A percentile compares a stretch with the other conserved stretches of the same genome.
Conservation (phyloP, 2,888 invertebrate species). For the Escarpia spicata region DNA sequence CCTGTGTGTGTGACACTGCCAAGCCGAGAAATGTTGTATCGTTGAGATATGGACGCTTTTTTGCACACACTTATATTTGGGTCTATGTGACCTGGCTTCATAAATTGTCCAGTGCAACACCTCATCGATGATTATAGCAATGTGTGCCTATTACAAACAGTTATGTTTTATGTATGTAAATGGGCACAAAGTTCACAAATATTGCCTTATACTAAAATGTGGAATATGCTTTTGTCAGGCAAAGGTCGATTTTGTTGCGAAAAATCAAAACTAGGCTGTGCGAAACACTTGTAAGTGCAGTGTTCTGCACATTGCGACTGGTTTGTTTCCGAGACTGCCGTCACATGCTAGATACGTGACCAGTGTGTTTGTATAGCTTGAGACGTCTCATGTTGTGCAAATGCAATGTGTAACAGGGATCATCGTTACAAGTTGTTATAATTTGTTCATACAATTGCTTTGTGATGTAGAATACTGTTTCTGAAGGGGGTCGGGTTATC, state of each 20-base stretch:
- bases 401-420: no score
- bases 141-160: background rate
- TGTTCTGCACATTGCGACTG: background rate
- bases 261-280: background rate
- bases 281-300: background rate
- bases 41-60: background rate
- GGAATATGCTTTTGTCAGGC: background rate
- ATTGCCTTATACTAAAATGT: background rate
- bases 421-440: no score
- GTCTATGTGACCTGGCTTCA: background rate
- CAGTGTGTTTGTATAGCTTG: background rate
- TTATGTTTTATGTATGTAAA: slow-evolving; percentile 4
- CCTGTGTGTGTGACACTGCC: background rate
- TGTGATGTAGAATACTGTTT: background rate
- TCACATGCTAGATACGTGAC: background rate
- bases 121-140: background rate
- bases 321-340: background rate
- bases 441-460: background rate
- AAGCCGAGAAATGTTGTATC: background rate
- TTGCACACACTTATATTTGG: background rate
- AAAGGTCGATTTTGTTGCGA: background rate
- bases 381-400: no score
- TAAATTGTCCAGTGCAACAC: background rate
- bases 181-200: background rate
- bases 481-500: background rate